A percentile compares a stretch with the other conserved stretches of the same genome.
Conservation (phyloP, 2,888 invertebrate genomes). For the Oligia strigilis region DNA sequence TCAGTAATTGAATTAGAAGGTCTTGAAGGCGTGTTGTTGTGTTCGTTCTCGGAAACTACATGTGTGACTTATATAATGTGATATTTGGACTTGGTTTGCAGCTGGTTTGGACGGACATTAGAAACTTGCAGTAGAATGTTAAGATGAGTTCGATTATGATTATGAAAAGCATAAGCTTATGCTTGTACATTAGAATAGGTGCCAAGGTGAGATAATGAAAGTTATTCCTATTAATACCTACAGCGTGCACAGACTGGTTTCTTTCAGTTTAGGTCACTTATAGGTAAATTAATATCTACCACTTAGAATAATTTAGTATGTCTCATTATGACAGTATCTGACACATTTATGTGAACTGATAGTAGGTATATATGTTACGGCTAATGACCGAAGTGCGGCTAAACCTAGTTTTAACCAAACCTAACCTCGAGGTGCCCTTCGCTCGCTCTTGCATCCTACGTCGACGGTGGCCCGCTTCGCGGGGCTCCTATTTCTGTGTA, state of each 20-base stretch:
- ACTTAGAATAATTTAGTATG: not conserved
- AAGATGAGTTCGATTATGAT: not conserved
- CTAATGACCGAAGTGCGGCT: too few relatives aligned
- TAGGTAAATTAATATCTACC: not conserved
- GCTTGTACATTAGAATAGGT: not conserved
- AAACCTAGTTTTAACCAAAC: too few relatives aligned
- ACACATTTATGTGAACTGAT: not conserved
- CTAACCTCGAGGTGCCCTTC: too few relatives aligned
- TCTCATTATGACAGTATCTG: not conserved
- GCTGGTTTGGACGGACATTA: constrained; percentile 32
- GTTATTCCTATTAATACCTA: not conserved
- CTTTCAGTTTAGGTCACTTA: not conserved
- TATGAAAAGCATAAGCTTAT: not conserved
- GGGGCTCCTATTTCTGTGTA: too few relatives aligned
- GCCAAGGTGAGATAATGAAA: not conserved
- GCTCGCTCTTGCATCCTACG: too few relatives aligned
- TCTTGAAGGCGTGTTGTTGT: constrained; percentile 70
- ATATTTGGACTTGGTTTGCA: constrained; percentile 38
- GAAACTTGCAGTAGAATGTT: constrained; percentile 3
- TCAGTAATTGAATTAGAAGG: constrained; percentile 87
- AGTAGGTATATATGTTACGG: too few relatives aligned
- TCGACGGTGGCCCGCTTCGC: too few relatives aligned
- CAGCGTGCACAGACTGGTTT: not conserved
- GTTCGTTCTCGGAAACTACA: constrained; percentile 72
- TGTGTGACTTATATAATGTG: constrained; percentile 55